A percentile compares a stretch with the other conserved stretches of the same genome.
phyloP scores from a whole-genome alignment of 2,888 invertebrate genomes.

The Philopedon plagiatum region DNA sequence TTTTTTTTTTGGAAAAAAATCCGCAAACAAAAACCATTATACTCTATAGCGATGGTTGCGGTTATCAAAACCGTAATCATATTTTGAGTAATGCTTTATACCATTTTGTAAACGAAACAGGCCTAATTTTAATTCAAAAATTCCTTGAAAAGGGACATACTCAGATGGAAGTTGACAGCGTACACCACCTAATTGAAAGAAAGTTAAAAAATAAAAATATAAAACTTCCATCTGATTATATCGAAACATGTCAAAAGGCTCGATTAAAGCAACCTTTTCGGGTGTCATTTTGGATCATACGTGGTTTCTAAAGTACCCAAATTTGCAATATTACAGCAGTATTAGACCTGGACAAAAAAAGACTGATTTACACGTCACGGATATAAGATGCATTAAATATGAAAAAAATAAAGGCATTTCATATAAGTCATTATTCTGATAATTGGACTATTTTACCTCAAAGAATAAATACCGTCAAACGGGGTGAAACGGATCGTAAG shows the following conservation, averaged over 20 bases:
- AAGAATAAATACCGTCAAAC: conserved; percentile 22
- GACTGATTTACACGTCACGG: conserved; percentile 23
- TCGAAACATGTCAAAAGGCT: conserved; percentile 37
- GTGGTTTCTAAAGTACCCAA: conserved; percentile 33
- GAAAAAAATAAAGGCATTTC: conserved; percentile 18
- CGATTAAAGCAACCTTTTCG: conserved; percentile 26
- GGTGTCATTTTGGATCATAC: conserved; percentile 37
- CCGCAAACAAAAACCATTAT: conserved; percentile 29
- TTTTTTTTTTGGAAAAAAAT: conserved; percentile 36
- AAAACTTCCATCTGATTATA: conserved; percentile 44
- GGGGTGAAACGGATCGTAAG: no score
- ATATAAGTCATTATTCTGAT: conserved; percentile 32
- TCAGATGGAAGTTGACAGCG: conserved; percentile 34
- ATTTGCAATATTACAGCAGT: conserved; percentile 34
- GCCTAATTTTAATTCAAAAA: conserved; percentile 34
- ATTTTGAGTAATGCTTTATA: conserved; percentile 41
- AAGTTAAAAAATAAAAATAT: conserved; percentile 44
- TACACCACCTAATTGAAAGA: conserved; percentile 34
- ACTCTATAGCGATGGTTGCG: conserved; percentile 38
- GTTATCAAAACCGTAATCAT: conserved; percentile 44
- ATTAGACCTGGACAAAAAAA: conserved; percentile 42
- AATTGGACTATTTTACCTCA: conserved; percentile 24
- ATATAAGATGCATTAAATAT: conserved; percentile 29
- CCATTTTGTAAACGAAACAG: conserved; percentile 20
- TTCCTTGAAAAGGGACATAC: conserved; percentile 43